Conservation (phyloP, 1,140 invertebrate genomes). For the Gerris buenoi region DNA sequence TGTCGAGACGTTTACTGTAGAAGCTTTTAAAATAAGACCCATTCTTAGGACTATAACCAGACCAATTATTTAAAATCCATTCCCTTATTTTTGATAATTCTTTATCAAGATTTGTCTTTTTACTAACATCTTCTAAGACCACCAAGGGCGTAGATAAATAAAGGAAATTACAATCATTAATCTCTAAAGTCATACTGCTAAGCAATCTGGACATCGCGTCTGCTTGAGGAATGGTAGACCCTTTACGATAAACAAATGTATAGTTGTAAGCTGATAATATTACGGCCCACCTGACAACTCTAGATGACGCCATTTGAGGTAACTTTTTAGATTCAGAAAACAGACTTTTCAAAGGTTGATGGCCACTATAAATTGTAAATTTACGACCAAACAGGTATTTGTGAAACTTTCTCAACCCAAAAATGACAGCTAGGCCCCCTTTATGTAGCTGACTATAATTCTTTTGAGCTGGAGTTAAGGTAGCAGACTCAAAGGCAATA, state of each 20-base stretch:
- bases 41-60: background rate
- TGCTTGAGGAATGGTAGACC: constrained; percentile 9
- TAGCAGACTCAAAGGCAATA: constrained; percentile 28
- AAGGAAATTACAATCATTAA: background rate
- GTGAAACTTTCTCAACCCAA: constrained; percentile 30
- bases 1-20: background rate
- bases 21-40: background rate
- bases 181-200: background rate
- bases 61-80: background rate
- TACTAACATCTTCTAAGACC: background rate
- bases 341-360: background rate
- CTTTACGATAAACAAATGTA: constrained; percentile 10
- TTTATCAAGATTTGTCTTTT: background rate
- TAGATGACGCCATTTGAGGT: constrained; percentile 24
- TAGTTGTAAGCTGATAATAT: constrained; percentile 18
- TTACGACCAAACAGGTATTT: constrained; percentile 14
- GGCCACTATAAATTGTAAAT: background rate
- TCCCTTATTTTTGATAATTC: background rate
- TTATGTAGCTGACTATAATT: constrained; percentile 35
- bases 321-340: constrained; percentile 9
- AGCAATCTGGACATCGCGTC: constrained; percentile 4
- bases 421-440: constrained; percentile 32
- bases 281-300: constrained; percentile 15
- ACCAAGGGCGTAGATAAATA: background rate
- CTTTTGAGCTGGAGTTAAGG: too few species aligned